These are phyloP conservation scores for Rotaria sp. DNA, from an alignment of 2,888 invertebrate species.

Conservation along the genomic window DNA sequence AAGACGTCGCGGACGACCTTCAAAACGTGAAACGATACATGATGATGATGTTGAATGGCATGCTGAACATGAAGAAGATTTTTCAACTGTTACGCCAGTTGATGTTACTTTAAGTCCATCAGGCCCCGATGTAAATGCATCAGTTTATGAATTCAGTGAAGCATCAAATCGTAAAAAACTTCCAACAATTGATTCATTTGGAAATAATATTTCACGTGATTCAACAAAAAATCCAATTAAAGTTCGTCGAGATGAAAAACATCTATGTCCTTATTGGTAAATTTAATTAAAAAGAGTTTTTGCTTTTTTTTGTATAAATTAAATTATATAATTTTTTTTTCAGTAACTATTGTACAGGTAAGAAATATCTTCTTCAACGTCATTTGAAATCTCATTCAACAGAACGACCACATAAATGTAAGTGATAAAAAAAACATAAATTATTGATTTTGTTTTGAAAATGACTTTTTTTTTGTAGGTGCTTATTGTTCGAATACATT, in stretches of 20 bases:
- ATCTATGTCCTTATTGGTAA: slow-evolving; percentile 27
- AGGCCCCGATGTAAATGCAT: not conserved
- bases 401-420: slow-evolving; percentile 25
- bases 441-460: too few species aligned
- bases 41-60: slow-evolving; percentile 4
- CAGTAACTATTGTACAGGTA: slow-evolving; percentile 27
- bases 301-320: not conserved
- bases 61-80: not conserved
- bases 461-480: not conserved
- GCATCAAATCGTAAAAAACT: not conserved
- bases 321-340: not conserved
- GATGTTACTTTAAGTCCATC: not conserved
- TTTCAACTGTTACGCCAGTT: not conserved
- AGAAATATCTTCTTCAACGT: slow-evolving; percentile 16
- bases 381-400: slow-evolving; percentile 19
- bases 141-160: slow-evolving; percentile 28
- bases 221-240: not conserved
- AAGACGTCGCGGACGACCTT: not conserved
- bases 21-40: not conserved
- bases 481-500: slow-evolving; percentile 18
- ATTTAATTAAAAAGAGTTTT: not conserved
- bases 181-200: not conserved
- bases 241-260: slow-evolving; percentile 16
- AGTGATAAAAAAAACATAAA: not conserved
- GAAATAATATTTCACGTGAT: not conserved